These are phyloP conservation scores for Cyanoliseus patagonus DNA, from an alignment of 2,113 vertebrate genomes.

Conservation along the genomic window DNA sequence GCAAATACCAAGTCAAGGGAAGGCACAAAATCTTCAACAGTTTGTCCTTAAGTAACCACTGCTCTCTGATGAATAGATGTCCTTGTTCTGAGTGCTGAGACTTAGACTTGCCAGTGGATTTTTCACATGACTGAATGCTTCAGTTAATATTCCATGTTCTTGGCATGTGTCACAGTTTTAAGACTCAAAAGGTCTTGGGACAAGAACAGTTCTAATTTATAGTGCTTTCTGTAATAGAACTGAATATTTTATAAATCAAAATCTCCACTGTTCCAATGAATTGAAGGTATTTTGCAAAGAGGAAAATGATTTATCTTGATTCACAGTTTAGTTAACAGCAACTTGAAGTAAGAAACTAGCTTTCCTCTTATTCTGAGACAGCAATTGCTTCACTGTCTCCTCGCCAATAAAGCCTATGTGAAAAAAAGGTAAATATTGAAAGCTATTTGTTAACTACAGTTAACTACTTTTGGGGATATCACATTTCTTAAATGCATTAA, in stretches of 20 bases:
- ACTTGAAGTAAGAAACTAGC: background rate
- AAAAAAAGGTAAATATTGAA: background rate
- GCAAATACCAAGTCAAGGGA: background rate
- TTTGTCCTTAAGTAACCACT: background rate
- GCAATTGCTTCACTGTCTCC: background rate
- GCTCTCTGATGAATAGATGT: background rate
- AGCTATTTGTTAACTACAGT: background rate
- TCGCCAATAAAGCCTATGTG: background rate
- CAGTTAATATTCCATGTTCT: background rate
- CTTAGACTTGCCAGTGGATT: slow-evolving; percentile 19
- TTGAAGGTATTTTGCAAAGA: background rate
- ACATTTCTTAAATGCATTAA: slow-evolving; percentile 3
- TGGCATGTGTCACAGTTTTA: background rate
- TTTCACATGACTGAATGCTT: slow-evolving; percentile 34
- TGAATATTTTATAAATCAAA: background rate
- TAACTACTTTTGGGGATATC: background rate
- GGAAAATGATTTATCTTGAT: background rate
- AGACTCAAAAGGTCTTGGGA: background rate
- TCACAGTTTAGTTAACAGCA: background rate
- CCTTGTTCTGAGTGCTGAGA: slow-evolving; percentile 26
- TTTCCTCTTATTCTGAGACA: background rate
- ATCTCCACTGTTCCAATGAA: background rate
- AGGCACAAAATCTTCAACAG: slow-evolving; percentile 10
- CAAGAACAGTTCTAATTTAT: background rate
- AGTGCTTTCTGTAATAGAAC: background rate